These are phyloP conservation scores for Geotrypetes seraphini DNA, from an alignment of 2,797 vertebrate species.

Conservation along the genomic window DNA sequence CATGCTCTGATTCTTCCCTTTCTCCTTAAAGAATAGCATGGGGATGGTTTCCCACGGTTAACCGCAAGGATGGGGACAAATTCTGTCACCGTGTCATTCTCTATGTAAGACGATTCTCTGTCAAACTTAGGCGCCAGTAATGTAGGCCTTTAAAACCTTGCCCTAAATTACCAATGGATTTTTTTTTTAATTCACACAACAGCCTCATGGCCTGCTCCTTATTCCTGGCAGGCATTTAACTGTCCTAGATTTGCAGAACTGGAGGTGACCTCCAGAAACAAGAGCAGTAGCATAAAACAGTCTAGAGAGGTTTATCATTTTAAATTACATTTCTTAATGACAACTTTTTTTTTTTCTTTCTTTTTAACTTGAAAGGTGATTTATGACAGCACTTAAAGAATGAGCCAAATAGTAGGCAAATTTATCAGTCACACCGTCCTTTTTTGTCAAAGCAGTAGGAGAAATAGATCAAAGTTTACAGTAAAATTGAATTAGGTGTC, in stretches of 20 bases:
- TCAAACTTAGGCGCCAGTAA: too few relatives aligned
- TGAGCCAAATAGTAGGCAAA: conserved; percentile 3
- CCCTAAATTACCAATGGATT: too few relatives aligned
- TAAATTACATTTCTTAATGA: conserved; percentile 13
- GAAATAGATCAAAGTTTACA: background rate
- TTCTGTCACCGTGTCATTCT: too few relatives aligned
- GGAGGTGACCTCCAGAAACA: background rate
- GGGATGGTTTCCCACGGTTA: too few relatives aligned
- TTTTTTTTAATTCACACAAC: too few relatives aligned
- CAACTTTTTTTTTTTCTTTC: conserved; percentile 8
- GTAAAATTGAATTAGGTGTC: too few relatives aligned
- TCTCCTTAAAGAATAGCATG: too few relatives aligned
- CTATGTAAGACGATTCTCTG: too few relatives aligned
- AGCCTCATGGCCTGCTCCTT: too few relatives aligned
- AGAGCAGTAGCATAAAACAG: conserved; percentile 1
- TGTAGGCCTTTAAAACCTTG: too few relatives aligned
- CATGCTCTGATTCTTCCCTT: too few relatives aligned
- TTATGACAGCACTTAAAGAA: conserved; percentile 11
- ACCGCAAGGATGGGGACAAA: too few relatives aligned
- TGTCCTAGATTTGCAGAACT: background rate
- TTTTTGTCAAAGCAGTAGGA: background rate
- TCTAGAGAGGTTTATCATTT: conserved; percentile 5
- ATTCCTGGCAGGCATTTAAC: background rate
- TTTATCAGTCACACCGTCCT: background rate
- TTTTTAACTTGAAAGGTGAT: conserved; percentile 13